A percentile compares a stretch with the other conserved stretches of the same genome.
These are phyloP conservation scores for Pentalonia nigronervosa DNA, from an alignment of 1,140 invertebrate species.

Conservation along the genomic window DNA sequence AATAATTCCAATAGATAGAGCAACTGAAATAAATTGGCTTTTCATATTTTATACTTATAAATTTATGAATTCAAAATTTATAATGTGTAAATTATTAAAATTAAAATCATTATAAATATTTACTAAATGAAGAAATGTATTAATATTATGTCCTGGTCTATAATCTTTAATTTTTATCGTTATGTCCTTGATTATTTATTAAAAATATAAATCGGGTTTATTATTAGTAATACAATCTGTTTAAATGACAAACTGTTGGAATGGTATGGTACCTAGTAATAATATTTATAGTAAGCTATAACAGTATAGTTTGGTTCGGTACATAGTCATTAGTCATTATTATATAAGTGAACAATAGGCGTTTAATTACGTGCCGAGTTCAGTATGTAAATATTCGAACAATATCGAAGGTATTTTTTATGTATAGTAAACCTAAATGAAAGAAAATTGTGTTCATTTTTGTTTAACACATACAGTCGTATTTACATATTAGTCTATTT, in stretches of 20 bases:
- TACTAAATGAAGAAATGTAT: neutral
- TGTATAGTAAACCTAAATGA: neutral
- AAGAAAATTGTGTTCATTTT: neutral
- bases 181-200: neutral
- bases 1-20: no score
- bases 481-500: neutral
- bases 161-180: neutral
- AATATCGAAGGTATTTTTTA: slow-evolving; percentile 23
- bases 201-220: neutral
- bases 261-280: neutral
- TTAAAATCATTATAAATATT: neutral
- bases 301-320: neutral
- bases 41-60: neutral
- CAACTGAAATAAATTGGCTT: neutral
- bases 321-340: slow-evolving; percentile 18
- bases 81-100: neutral
- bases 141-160: neutral
- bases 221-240: neutral
- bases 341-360: slow-evolving; percentile 43
- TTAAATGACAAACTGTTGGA: neutral
- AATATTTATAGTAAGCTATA: neutral
- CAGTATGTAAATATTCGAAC: slow-evolving; percentile 32
- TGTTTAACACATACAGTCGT: neutral
- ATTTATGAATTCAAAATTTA: neutral
- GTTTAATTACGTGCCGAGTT: slow-evolving; percentile 41